phyloP scores from a whole-genome alignment of 2,888 invertebrate species.

The Nemoura dubitans region DNA sequence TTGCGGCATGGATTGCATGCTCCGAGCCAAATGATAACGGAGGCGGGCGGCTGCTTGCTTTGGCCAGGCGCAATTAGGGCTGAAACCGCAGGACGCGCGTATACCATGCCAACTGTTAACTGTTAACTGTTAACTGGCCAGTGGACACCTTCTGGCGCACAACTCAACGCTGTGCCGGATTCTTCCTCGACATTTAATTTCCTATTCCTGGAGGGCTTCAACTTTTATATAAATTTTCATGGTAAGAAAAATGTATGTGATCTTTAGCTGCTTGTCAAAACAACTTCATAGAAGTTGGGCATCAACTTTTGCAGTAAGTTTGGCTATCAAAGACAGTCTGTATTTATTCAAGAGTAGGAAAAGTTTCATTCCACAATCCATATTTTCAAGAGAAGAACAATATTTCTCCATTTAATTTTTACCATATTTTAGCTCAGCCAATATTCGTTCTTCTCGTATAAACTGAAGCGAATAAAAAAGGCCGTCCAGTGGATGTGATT shows the following conservation, averaged over 20 bases:
- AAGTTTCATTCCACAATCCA: slow-evolving; percentile 5
- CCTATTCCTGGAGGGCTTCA: not conserved
- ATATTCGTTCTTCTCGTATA: not conserved
- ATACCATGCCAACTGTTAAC: too few relatives aligned
- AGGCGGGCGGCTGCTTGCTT: not conserved
- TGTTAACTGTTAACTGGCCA: not conserved
- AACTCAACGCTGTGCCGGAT: not conserved
- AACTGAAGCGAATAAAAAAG: not conserved
- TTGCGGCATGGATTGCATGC: not conserved
- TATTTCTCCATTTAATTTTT: not conserved
- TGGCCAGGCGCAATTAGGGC: not conserved
- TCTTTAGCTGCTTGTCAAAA: slow-evolving; percentile 12
- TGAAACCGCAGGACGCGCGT: not conserved
- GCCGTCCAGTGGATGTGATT: not conserved
- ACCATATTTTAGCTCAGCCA: not conserved
- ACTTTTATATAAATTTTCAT: slow-evolving; percentile 12
- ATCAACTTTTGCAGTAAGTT: not conserved
- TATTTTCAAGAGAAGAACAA: slow-evolving; percentile 12
- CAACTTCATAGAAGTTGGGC: not conserved
- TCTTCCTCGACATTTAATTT: not conserved
- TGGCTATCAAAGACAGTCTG: not conserved
- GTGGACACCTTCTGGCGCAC: not conserved
- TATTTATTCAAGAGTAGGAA: slow-evolving; percentile 12
- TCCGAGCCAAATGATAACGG: not conserved
- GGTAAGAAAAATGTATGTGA: not conserved